Percentiles rank a stretch among this genome's conserved stretches.
Conservation (phyloP, 2,888 invertebrate genomes). For the Panzeria rudis region DNA sequence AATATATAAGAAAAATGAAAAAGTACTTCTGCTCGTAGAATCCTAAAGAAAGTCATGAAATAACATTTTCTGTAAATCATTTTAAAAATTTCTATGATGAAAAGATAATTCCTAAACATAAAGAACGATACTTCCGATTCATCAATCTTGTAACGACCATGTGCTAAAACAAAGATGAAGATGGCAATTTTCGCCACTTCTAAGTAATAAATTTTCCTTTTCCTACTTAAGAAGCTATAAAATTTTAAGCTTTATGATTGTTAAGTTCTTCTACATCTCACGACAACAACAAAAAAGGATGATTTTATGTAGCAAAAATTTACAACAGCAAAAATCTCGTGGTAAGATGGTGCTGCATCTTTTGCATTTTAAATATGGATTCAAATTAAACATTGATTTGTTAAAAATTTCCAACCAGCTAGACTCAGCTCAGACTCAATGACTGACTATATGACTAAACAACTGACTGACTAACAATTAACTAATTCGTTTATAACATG, state of each 20-base stretch:
- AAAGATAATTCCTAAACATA: not conserved
- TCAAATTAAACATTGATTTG: slow-evolving; percentile 45
- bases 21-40: not conserved
- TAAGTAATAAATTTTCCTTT: slow-evolving; percentile 4
- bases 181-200: slow-evolving; percentile 10
- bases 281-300: not conserved
- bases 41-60: no score
- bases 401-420: slow-evolving; percentile 10
- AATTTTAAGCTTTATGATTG: not conserved
- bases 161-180: slow-evolving; percentile 2
- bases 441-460: not conserved
- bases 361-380: not conserved
- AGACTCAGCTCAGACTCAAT: slow-evolving; percentile 39
- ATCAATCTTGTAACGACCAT: slow-evolving; percentile 10
- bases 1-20: not conserved
- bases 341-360: not conserved
- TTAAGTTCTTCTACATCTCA: slow-evolving; percentile 5
- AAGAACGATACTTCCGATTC: slow-evolving; percentile 12
- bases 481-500: slow-evolving; percentile 40
- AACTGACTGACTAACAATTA: slow-evolving; percentile 38
- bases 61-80: not conserved
- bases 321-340: not conserved
- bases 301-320: slow-evolving; percentile 3
- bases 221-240: not conserved
- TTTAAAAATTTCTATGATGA: not conserved